Evolutionary conservation across 2,888 invertebrate species (phyloP), one percentile per base, ranked within the genome.

Genomic region (Sphecodes monilicornis): DNA sequence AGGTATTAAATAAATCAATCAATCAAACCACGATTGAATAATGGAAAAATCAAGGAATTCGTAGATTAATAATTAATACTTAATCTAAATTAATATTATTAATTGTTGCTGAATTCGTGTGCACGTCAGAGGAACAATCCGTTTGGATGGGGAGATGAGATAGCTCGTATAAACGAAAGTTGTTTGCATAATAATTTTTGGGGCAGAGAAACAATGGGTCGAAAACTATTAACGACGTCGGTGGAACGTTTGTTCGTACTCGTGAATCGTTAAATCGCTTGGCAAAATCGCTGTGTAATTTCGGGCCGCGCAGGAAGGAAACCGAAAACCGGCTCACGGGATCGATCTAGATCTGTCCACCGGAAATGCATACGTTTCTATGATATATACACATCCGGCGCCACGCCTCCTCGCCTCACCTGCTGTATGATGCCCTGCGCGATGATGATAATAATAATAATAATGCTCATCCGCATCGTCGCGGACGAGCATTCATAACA

Each of bases 381-480:
- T 92, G 92, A 92, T 92, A 90, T 91, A 90, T 86, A 90, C 88
- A 89, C 93, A 93, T 93, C 93, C 93, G 93, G 93, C 93, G 92
- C 93, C 93, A 93, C 92, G 93, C 92, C 93, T 91, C 91, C 92
- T 92, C 91, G 88, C 89, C 90, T 91, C 93, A 93, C 93, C 92
- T 92, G 93, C 91, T 89, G 88, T 86, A 88, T 84, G 89, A 91
- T 90, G 89, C 89, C 89, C 84, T 73, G 71, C 89, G 87, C 88
- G 85, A 88, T 91, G 90, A 92, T 90, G 89, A 90, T 91, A 89
- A 91, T 88, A 89, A 91, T 88, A 89, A 91, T 88, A 89, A 91
- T 89, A 88, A 85, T 84, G 84, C 89, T 74, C 85, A 82, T 87
- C 87, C 85, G 85, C 89, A 87, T 85, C 87, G 81, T 82, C 88